Conservation (phyloP, 2,113 vertebrate species). For the Hydrochoerus hydrochaeris region DNA sequence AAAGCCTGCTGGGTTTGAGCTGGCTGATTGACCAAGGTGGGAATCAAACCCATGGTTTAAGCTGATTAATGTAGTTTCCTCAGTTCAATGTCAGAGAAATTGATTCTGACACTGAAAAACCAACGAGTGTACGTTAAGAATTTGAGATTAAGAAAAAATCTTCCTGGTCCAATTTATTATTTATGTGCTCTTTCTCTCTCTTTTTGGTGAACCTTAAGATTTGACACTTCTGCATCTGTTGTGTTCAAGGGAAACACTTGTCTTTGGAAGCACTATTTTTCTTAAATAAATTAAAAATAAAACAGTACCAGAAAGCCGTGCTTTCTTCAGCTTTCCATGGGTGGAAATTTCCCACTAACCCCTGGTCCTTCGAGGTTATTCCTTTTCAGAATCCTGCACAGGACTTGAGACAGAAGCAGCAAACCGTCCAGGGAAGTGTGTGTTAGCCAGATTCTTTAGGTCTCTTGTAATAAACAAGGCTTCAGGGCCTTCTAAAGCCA, state of each 20-base stretch:
- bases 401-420: background rate
- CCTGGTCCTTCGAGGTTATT: background rate
- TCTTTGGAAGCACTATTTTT: constrained; percentile 37
- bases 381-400: background rate
- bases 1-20: background rate
- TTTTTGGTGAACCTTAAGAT: background rate
- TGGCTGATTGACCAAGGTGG: background rate
- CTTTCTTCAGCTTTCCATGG: constrained; percentile 37
- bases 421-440: background rate
- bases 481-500: constrained; percentile 43
- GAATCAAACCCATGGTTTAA: background rate
- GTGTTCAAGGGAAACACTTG: background rate
- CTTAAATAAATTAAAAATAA: background rate
- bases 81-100: too few relatives aligned
- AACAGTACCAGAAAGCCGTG: background rate
- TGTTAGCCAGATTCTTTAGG: constrained; percentile 47
- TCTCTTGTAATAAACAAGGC: constrained; percentile 53
- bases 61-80: background rate
- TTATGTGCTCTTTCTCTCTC: too few relatives aligned
- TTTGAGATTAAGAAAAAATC: too few relatives aligned
- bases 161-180: too few relatives aligned
- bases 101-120: too few relatives aligned
- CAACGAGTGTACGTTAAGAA: too few relatives aligned
- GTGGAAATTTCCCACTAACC: constrained; percentile 12
- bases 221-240: background rate